Evolutionary conservation across 1,140 invertebrate species (phyloP).

Genomic region (Psilanteris sp.): DNA sequence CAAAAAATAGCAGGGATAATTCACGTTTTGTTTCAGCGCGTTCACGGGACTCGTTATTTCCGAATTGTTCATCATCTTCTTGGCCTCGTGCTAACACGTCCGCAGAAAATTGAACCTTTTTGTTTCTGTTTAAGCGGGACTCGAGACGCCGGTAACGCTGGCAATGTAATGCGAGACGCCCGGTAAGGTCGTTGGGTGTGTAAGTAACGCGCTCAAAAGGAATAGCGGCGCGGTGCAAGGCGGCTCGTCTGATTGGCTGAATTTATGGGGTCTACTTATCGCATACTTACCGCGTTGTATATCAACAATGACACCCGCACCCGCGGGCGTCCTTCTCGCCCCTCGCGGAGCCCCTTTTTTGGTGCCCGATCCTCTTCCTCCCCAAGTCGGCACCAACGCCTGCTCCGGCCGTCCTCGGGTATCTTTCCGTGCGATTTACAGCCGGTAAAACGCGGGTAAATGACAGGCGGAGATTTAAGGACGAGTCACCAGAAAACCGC

Average conservation of each 20-base stretch:
- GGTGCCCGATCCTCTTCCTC: slow-evolving; percentile 39
- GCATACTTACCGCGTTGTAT: slow-evolving; percentile 79
- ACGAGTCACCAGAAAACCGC: slow-evolving; percentile 65
- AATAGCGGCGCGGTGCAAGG: slow-evolving; percentile 62
- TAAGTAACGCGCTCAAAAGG: slow-evolving; percentile 63
- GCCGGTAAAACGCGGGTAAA: slow-evolving; percentile 66
- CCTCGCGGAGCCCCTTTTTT: slow-evolving; percentile 60
- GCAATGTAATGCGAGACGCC: slow-evolving; percentile 54
- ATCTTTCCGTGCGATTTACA: slow-evolving; percentile 65
- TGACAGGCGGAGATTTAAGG: slow-evolving; percentile 65
- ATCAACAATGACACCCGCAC: slow-evolving; percentile 80
- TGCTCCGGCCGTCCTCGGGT: slow-evolving; percentile 56
- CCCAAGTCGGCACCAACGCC: slow-evolving; percentile 47
- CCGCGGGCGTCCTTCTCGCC: slow-evolving; percentile 72
- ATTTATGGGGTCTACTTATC: slow-evolving; percentile 80
- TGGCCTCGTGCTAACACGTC: slow-evolving; percentile 38
- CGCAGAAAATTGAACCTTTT: slow-evolving; percentile 48
- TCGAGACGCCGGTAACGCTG: slow-evolving; percentile 30
- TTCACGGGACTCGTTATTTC: slow-evolving; percentile 31
- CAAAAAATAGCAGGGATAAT: slow-evolving; percentile 28
- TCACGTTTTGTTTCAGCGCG: slow-evolving; percentile 27
- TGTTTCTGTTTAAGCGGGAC: slow-evolving; percentile 15
- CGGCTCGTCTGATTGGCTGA: slow-evolving; percentile 77
- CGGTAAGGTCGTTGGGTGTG: slow-evolving; percentile 57
- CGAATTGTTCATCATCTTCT: slow-evolving; percentile 47